These are phyloP conservation scores for Myopa tessellatipennis DNA, from an alignment of 2,888 invertebrate species.

Conservation along the genomic window DNA sequence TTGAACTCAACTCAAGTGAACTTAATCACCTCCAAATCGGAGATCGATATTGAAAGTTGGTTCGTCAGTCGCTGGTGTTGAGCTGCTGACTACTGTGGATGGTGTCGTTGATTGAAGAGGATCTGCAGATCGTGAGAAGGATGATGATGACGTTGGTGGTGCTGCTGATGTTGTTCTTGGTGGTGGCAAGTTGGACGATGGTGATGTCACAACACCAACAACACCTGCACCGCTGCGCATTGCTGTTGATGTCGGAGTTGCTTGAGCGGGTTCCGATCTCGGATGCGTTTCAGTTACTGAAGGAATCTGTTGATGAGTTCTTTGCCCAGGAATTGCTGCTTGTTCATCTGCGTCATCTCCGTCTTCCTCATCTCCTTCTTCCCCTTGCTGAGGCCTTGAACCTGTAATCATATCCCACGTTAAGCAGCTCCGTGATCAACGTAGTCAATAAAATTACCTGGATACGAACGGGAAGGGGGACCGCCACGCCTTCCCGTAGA, in stretches of 20 bases:
- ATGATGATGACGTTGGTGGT: not conserved
- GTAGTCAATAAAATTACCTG: not conserved
- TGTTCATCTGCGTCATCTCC: no score
- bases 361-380: no score
- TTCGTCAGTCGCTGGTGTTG: slow-evolving; percentile 48
- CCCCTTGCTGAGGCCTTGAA: no score
- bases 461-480: not conserved
- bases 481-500: not conserved
- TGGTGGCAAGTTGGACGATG: not conserved
- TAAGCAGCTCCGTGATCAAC: not conserved
- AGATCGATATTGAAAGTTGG: slow-evolving; percentile 56
- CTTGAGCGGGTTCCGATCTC: not conserved
- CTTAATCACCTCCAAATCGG: slow-evolving; percentile 50
- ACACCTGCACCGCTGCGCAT: not conserved
- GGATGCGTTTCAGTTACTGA: no score
- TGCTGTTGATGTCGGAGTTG: slow-evolving; percentile 4
- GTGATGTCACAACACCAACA: not conserved
- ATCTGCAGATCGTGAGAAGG: not conserved
- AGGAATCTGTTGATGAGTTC: no score
- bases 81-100: slow-evolving; percentile 12
- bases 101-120: slow-evolving; percentile 32
- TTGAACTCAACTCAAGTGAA: no score
- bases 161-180: slow-evolving; percentile 17
- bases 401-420: not conserved
- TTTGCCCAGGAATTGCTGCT: no score